Evolutionary conservation across 2,888 invertebrate genomes (phyloP), one percentile per base, ranked within the genome.

Genomic region (Stenodema calcarata): DNA sequence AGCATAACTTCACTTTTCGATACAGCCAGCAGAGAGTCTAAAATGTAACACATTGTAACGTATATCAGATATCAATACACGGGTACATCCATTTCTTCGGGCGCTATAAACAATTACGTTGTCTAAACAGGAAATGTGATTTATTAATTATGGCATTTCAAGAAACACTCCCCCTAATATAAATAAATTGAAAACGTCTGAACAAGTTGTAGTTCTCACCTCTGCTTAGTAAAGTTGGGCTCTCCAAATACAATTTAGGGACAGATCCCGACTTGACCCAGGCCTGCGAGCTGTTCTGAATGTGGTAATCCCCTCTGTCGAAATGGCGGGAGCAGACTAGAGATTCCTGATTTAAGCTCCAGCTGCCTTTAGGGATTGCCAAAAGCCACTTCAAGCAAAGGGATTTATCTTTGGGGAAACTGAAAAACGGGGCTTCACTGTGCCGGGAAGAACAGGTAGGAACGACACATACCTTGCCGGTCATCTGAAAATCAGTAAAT

Each of bases 321-420:
- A 86, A 86, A 86, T 86, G 86, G n/a, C 75, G 18, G 9, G 78
- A 50, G 86, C 86, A 86, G 9, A 86, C 78, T 3, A 9, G 62
- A 0, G 86, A 76, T 2, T 78, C 27, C 16, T 76, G 47, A 16
- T 54, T 78, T n/a, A 86, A 35, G 9, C 27, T 41, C 86, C 86
- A 86, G 12, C 42, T 41, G 0, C 62, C 62, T 62, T 76, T 50
- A 0, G 86, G 86, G 9, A 86, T 86, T 16, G 78, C 69, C 12
- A 41, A 54, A n/a, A 86, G 62, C 86, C 86, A 86, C 35, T 86
- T 54, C 27, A 62, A n/a, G n/a, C 76, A 76, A 6, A 78, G 14
- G 0, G 30, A 27, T 35, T 47, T 42, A 35, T 86, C 78, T 35
- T 76, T 62, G n/a, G 86, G 86, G 41, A 86, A 86, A n/a, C 50